These are phyloP conservation scores for Parapsyche elsis DNA, from an alignment of 1,140 invertebrate genomes.

Conservation along the genomic window DNA sequence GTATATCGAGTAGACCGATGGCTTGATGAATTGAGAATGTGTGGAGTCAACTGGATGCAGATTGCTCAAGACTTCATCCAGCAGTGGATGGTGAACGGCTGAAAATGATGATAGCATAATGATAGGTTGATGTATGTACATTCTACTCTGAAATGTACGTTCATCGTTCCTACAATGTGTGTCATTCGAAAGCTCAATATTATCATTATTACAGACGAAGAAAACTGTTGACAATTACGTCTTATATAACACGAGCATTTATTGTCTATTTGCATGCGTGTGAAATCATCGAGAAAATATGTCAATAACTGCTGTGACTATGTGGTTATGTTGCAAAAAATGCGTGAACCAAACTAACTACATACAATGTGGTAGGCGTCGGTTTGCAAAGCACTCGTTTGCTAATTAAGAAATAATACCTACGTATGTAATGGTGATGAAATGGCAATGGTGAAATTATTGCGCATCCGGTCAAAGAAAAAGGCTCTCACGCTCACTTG, in stretches of 20 bases:
- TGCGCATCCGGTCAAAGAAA: conserved; percentile 5
- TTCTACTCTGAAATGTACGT: too few species aligned
- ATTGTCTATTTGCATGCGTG: neutral
- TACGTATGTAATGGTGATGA: neutral
- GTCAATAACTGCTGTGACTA: too few species aligned
- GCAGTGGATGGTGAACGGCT: too few species aligned
- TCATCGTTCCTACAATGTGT: too few species aligned
- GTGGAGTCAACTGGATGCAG: too few species aligned
- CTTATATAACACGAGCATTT: neutral
- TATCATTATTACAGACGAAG: neutral
- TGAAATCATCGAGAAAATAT: conserved; percentile 1
- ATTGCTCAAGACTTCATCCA: too few species aligned
- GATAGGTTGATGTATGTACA: too few species aligned
- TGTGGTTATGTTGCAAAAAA: neutral
- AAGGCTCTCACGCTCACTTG: neutral
- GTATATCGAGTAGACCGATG: too few species aligned
- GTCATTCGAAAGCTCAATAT: too few species aligned
- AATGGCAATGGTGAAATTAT: neutral
- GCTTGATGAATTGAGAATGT: too few species aligned
- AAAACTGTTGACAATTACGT: neutral
- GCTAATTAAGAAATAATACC: neutral
- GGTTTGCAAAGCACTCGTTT: conserved; percentile 2
- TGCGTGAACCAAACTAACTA: neutral
- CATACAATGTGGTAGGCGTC: neutral
- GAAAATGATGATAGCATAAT: too few species aligned